A percentile compares a stretch with the other conserved stretches of the same genome.
These are phyloP conservation scores for Peromyscus polionotus DNA, from an alignment of 2,113 vertebrate genomes.

Conservation along the genomic window DNA sequence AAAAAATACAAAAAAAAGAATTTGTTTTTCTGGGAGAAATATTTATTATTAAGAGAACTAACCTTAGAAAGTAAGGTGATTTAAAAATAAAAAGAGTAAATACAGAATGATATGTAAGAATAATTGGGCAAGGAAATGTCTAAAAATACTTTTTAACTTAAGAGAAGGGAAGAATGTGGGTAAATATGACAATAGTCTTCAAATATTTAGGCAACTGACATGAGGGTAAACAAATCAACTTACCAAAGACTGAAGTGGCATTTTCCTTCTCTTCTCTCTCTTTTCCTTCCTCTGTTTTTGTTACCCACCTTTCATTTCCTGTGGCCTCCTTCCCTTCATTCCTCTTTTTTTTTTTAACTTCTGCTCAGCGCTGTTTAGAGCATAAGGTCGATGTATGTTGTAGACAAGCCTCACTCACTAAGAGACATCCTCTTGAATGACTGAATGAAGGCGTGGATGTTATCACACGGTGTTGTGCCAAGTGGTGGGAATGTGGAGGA, in stretches of 20 bases:
- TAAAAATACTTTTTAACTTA: conserved; percentile 49
- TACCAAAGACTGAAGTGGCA: not conserved
- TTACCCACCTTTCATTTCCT: not conserved
- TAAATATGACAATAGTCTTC: not conserved
- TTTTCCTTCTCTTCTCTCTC: not conserved
- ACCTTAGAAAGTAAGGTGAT: conserved; percentile 55
- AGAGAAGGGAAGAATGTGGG: not conserved
- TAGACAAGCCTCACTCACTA: not conserved
- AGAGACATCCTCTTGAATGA: not conserved
- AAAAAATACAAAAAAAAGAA: conserved; percentile 44
- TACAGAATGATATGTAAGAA: not conserved
- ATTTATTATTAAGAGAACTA: conserved; percentile 76
- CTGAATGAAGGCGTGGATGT: not conserved
- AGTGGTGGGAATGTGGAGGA: not conserved
- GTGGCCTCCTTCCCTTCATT: not conserved
- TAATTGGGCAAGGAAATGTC: not conserved
- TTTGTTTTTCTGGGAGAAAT: conserved; percentile 62
- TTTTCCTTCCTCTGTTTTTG: not conserved
- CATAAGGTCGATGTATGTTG: not conserved
- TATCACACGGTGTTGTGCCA: not conserved
- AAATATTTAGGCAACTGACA: not conserved
- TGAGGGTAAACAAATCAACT: not conserved
- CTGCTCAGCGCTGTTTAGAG: not conserved
- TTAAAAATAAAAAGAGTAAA: conserved; percentile 58
- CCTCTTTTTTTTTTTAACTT: not conserved